Percentiles rank a stretch among this genome's conserved stretches.
Evolutionary conservation across 2,113 vertebrate genomes (phyloP).

Genomic region (Podarcis muralis): DNA sequence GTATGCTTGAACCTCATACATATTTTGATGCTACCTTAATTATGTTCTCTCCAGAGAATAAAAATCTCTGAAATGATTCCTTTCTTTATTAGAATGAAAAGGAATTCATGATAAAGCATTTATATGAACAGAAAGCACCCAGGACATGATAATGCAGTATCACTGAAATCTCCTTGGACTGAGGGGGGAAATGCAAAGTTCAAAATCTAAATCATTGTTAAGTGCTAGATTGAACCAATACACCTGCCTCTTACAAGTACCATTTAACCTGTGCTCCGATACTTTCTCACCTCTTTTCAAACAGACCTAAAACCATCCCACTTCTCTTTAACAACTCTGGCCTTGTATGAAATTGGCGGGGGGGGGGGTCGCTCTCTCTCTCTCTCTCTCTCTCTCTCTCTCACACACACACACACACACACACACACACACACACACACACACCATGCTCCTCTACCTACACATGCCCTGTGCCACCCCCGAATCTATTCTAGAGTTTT

Average conservation of each 20-base stretch:
- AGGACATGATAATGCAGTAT: background rate
- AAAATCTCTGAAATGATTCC: background rate
- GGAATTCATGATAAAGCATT: background rate
- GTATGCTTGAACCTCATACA: slow-evolving; percentile 20
- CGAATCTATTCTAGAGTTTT: no score
- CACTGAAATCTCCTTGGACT: background rate
- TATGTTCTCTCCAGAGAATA: slow-evolving; percentile 16
- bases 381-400: no score
- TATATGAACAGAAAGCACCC: background rate
- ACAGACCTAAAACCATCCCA: background rate
- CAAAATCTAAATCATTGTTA: background rate
- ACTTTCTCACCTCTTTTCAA: background rate
- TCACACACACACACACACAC: no score
- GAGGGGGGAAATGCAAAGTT: background rate
- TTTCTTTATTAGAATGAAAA: slow-evolving; percentile 25
- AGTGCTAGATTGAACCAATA: background rate
- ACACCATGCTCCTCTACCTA: no score
- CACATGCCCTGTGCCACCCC: no score
- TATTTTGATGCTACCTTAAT: slow-evolving; percentile 30
- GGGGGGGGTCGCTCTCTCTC: no score
- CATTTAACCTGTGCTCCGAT: background rate
- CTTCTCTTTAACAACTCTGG: background rate
- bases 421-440: no score
- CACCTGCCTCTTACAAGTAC: background rate
- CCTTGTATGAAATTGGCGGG: background rate